phyloP scores from a whole-genome alignment of 1,140 invertebrate species.

The Saccostrea glomerata region DNA sequence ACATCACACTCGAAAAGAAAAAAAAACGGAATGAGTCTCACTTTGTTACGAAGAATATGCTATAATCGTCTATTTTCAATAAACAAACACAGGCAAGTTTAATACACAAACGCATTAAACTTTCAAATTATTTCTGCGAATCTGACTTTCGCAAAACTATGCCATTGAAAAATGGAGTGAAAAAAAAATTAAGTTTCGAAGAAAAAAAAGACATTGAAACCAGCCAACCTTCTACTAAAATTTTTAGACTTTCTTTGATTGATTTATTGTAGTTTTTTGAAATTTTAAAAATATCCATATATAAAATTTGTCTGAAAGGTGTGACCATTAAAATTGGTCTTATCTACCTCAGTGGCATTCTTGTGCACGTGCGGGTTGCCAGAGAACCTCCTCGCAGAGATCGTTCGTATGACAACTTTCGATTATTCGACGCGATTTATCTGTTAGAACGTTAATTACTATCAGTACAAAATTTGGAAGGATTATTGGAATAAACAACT shows the following conservation, averaged over 20 bases:
- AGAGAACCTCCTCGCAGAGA: not conserved
- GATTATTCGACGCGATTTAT: constrained; percentile 32
- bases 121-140: not conserved
- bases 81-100: not conserved
- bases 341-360: constrained; percentile 12
- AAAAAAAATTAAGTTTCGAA: not conserved
- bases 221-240: not conserved
- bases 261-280: constrained; percentile 23
- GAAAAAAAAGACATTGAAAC: not conserved
- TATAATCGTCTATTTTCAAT: not conserved
- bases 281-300: constrained; percentile 34
- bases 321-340: constrained; percentile 27
- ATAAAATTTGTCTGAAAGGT: constrained; percentile 27
- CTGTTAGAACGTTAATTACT: constrained; percentile 25
- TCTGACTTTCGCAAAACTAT: not conserved
- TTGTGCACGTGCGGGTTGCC: constrained; percentile 22
- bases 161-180: not conserved
- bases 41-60: not conserved
- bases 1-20: not conserved
- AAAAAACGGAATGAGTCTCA: not conserved
- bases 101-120: not conserved
- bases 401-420: constrained; percentile 14
- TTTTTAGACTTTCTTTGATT: not conserved
- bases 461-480: constrained; percentile 9
- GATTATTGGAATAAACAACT: constrained; percentile 14